A percentile compares a stretch with the other conserved stretches of the same genome.
These are phyloP conservation scores for Cottus gobio DNA, from an alignment of 2,113 vertebrate genomes.

Conservation along the genomic window DNA sequence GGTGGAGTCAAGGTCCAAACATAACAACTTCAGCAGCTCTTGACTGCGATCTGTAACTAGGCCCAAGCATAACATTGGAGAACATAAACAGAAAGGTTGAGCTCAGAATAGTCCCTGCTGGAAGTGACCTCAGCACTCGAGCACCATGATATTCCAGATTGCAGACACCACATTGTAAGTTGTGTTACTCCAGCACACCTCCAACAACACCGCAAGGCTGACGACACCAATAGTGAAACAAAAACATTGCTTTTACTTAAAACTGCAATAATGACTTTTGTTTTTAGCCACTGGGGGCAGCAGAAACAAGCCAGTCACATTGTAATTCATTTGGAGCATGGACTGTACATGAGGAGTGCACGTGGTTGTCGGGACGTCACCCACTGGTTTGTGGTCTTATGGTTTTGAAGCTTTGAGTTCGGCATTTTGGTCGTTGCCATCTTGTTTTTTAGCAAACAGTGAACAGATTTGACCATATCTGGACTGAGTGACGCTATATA, in stretches of 20 bases:
- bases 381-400: not conserved
- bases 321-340: not conserved
- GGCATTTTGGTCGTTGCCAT: not conserved
- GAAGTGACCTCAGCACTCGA: not conserved
- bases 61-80: slow-evolving; percentile 13
- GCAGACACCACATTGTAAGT: not conserved
- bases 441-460: not conserved
- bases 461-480: not conserved
- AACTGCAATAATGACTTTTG: not conserved
- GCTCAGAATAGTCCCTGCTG: slow-evolving; percentile 15
- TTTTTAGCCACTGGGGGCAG: not conserved
- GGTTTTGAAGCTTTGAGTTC: not conserved
- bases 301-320: not conserved
- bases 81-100: slow-evolving; percentile 2
- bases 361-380: not conserved
- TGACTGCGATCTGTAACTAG: slow-evolving; percentile 33
- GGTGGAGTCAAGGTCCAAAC: slow-evolving; percentile 58
- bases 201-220: not conserved
- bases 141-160: not conserved
- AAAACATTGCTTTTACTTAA: not conserved
- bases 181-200: not conserved
- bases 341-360: not conserved
- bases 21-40: slow-evolving; percentile 47
- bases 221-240: not conserved
- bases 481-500: not conserved